Base-by-base conservation (phyloP, 2,888 invertebrate species). In the Ochropleura leucogaster region DNA sequence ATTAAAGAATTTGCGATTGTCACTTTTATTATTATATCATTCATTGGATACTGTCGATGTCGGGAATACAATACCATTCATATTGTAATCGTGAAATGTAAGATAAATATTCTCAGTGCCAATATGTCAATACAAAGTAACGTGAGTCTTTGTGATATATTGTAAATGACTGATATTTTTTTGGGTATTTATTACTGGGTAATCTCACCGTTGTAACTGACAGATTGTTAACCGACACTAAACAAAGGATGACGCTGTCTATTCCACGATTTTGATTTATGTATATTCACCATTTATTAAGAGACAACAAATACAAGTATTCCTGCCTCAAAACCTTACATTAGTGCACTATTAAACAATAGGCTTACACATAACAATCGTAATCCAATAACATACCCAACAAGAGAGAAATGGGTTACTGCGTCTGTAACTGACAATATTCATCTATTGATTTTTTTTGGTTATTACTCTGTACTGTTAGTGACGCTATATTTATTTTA, bases 1-100 rank as follows among this genome's bases (percentile, higher is more conserved):
- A 84, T 80, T 77, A 64, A 74, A 74, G 71, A 80, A 74, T 79
- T 70, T 71, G 68, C 55, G 69, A 64, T 67, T 78, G 69, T 64
- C 79, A 73, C 44, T 73, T 82, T 73, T 69, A 81, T 78, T 67
- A 65, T 68, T 47, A 46, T 64, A 57, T 77, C 72, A 68, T 30
- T 30, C 30, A 59, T 63, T 53, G 40, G 20, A 62, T 53, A 42
- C 49, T 68, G 53, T 76, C 77, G 53, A 40, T 68, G 53, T 76
- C 77, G 53, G 46, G 12, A n/a, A 67, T 51, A 55, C 66, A 51
- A 81, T 64, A 65, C 4, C 44, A 46, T 59, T 70, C 30, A 46
- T 30, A 62, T 63, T 64, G 57, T 73, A 70, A 73, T 66, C 63
- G 49, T 6, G 20, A 53, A 44, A 55, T 42, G n/a, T 18, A 16